phyloP scores from a whole-genome alignment of 2,888 invertebrate species.

The Amphimallon solstitiale region DNA sequence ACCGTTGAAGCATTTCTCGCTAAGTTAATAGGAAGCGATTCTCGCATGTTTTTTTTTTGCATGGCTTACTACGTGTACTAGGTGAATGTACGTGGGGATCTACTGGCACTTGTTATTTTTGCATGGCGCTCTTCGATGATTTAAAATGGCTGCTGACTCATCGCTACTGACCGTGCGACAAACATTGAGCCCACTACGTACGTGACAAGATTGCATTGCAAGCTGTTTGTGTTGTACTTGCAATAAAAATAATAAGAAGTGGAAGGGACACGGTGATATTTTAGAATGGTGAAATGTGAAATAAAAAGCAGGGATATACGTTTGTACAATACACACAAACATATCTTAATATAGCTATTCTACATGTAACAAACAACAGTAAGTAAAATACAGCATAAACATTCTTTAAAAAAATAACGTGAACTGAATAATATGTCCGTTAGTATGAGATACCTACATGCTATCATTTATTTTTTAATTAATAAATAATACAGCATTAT shows the following conservation, averaged over 20 bases:
- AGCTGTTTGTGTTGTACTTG: slow-evolving; percentile 2
- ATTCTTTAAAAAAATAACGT: too few species aligned
- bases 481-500: too few species aligned
- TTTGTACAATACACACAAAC: too few species aligned
- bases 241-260: slow-evolving; percentile 24
- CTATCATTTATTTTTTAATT: too few species aligned
- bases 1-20: slow-evolving; percentile 6
- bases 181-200: slow-evolving; percentile 52
- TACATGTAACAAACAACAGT: too few species aligned
- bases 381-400: too few species aligned
- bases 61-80: slow-evolving; percentile 36
- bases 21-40: slow-evolving; percentile 29
- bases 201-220: slow-evolving; percentile 29
- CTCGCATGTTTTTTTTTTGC: slow-evolving; percentile 29
- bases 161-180: slow-evolving; percentile 57
- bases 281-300: too few species aligned
- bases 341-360: too few species aligned
- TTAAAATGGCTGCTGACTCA: slow-evolving; percentile 61
- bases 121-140: slow-evolving; percentile 44
- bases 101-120: slow-evolving; percentile 46
- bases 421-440: too few species aligned
- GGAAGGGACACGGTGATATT: neutral
- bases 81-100: slow-evolving; percentile 36
- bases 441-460: too few species aligned
- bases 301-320: too few species aligned